Conservation (phyloP, 1,140 invertebrate genomes). For the Acyrthosiphon pisum region DNA sequence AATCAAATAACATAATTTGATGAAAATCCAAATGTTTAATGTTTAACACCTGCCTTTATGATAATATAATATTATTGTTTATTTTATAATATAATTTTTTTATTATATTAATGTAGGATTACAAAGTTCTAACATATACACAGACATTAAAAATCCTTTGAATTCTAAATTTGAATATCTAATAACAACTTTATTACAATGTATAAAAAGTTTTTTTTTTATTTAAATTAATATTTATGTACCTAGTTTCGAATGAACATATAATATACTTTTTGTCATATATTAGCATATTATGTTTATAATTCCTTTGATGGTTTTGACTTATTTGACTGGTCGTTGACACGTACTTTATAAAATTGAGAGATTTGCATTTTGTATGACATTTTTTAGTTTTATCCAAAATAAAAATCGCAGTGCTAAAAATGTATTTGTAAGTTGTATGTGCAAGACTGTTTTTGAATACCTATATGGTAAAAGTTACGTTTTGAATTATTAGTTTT, state of each 20-base stretch:
- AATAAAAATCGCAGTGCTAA: neutral
- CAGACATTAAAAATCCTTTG: neutral
- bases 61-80: neutral
- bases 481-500: constrained; percentile 1
- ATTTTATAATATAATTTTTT: neutral
- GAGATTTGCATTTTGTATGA: neutral
- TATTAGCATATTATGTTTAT: neutral
- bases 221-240: neutral
- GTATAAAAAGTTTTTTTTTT: neutral
- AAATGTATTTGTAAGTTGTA: neutral
- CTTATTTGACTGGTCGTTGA: neutral
- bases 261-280: neutral
- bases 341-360: neutral
- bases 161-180: neutral
- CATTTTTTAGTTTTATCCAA: neutral
- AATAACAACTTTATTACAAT: neutral
- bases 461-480: neutral
- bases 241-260: neutral
- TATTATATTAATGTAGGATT: neutral
- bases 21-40: neutral
- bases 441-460: neutral
- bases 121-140: neutral
- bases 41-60: neutral
- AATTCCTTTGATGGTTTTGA: neutral
- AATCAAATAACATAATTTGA: neutral